Base-by-base conservation (phyloP, 1,140 invertebrate species). In the Apis florea region DNA sequence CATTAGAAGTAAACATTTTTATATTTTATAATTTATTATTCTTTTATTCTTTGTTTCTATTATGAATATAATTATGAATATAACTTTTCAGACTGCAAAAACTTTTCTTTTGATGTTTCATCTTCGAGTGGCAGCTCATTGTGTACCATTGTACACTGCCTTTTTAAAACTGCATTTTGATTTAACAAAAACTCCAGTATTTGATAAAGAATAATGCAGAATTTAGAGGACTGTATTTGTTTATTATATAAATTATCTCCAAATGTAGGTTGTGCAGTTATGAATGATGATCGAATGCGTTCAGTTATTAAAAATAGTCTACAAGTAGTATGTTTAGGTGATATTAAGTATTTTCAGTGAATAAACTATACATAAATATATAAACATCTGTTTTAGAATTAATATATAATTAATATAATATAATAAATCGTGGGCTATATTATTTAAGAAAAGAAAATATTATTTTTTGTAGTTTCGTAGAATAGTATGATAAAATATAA, bases 141-240 rank as follows among this genome's bases (percentile, higher is more conserved):
- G 89, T 59, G 77, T 86, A 66, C 81, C 85, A 5, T 71, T 93
- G 8, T 93, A 92, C 58, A 90, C 79, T 19, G 86, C 89, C 19
- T 91, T 93, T 40, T 63, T 93, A 2, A 93, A 90, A 59, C 73
- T 93, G 9, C 90, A 92, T 79, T 82, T 89, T 12, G 92, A 92
- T 78, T 72, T 92, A 51, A 88, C 75, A 0, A 90, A 91, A 76
- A 90, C 90, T 17, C 92, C 92, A 47, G 89, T 90, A 59, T 90
- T 93, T 63, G 91, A 91, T 79, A 89, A 86, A 68, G 90, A 91
- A 91, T 92, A 19, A 88, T 91, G 54, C 84, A 90, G n/a, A 89
- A 89, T 76, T 81, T 93, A 72, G 87, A 93, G 31, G 83, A 90
- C 54, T 93, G 92, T 70, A 92, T 93, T 82, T 90, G 82, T 79